A percentile compares a stretch with the other conserved stretches of the same genome.
Conservation (phyloP, 2,797 vertebrate genomes). For the Adelosebastes latens region DNA sequence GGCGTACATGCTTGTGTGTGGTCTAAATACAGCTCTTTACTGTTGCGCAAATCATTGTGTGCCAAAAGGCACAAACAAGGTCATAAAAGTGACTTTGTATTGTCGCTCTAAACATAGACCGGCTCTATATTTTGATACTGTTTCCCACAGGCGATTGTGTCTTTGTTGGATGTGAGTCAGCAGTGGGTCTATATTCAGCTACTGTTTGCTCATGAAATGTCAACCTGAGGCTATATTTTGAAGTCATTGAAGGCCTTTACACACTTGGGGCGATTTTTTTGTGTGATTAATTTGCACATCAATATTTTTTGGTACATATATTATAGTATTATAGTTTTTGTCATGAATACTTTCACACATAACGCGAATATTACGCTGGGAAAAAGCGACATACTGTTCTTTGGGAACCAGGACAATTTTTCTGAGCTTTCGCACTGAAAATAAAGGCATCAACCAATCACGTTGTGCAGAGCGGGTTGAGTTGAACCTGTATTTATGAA, state of each 20-base stretch:
- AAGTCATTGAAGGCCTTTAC: conserved; percentile 1
- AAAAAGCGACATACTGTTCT: no score
- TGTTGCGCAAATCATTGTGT: conserved; percentile 56
- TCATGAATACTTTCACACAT: no score
- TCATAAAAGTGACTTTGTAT: conserved; percentile 70
- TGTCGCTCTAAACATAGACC: conserved; percentile 62
- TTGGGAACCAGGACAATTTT: no score
- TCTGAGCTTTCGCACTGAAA: no score
- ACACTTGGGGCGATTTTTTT: no score
- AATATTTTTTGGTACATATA: no score
- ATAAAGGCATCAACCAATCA: no score
- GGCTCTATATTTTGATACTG: conserved; percentile 46
- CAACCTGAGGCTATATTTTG: conserved; percentile 1
- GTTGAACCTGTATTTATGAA: no score
- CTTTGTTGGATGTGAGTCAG: conserved; percentile 55
- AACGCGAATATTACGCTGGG: no score
- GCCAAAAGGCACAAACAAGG: conserved; percentile 72
- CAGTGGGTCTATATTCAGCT: conserved; percentile 24
- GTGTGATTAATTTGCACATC: no score
- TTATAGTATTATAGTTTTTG: no score
- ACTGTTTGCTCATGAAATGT: conserved; percentile 51
- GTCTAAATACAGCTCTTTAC: conserved; percentile 69
- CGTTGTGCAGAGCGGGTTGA: no score
- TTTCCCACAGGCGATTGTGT: conserved; percentile 55
- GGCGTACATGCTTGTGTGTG: background rate